Base-by-base conservation (phyloP, 2,888 invertebrate genomes). In the Drosophila hamatofila region DNA sequence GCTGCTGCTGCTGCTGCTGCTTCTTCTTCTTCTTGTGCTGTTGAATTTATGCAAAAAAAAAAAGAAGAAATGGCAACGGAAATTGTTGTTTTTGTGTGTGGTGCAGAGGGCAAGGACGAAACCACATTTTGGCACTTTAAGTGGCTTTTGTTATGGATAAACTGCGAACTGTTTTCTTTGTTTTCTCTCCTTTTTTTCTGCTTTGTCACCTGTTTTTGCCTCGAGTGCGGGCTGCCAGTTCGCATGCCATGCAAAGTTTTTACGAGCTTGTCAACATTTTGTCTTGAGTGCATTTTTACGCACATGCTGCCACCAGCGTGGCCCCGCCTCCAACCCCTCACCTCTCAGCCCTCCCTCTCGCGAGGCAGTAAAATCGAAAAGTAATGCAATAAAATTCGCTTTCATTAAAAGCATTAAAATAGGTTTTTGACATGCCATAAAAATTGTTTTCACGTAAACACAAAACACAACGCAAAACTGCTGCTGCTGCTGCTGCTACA, bases 361-460 rank as follows among this genome's bases (percentile, higher is more conserved):
- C 35, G 37, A 49, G 74, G 79, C 80, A 75, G 80, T 91, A 89
- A 89, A 89, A 91, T 91, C 91, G 90, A 83, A 90, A 91, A 89
- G 90, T 83, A 85, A 81, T 83, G 81, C 82, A 91, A 89, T 86
- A 86, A 86, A 86, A 89, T 89, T 89, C 83, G 88, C 89, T 86
- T 88, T 91, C 91, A 88, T 90, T 83, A 91, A 91, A 90, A 87
- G 82, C 90, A 88, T 88, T 91, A 91, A 86, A 91, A 91, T 88
- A 77, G 78, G 81, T 83, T 90, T 85, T 90, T 88, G 89, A 91
- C 91, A 91, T 88, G 90, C 90, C 80, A 89, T 90, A 90, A 90
- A 90, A 88, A 90, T 86, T 86, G 80, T 87, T 90, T 90, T 59
- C 88, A 87, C 89, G 81, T 87, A 76, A 87, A 80, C 88, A 71